phyloP scores from a whole-genome alignment of 2,797 vertebrate species.

The Lates japonicus region DNA sequence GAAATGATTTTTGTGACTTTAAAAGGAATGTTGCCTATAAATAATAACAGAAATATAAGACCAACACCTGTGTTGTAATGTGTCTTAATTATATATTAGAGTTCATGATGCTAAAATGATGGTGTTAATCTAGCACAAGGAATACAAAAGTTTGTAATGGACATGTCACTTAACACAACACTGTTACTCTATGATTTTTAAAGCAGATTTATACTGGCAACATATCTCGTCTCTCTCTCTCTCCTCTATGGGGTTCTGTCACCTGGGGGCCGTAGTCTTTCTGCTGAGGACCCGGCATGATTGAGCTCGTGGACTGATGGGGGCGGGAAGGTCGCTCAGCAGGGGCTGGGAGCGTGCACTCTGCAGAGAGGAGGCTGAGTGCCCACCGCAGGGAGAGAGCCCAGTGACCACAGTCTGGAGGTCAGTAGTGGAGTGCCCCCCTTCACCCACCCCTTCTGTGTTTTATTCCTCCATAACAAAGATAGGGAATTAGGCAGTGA shows the following conservation, averaged over 20 bases:
- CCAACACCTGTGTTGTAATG: neutral
- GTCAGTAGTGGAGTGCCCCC: slow-evolving; percentile 76
- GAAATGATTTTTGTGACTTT: neutral
- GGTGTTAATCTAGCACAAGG: no score
- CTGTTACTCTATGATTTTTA: neutral
- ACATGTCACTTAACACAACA: neutral
- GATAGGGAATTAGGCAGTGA: slow-evolving; percentile 75
- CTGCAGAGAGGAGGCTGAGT: slow-evolving; percentile 56
- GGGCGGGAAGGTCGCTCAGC: slow-evolving; percentile 73
- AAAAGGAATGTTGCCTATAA: no score
- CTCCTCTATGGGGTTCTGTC: slow-evolving; percentile 26
- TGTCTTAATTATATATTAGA: neutral
- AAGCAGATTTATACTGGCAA: slow-evolving; percentile 8
- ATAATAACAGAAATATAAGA: neutral
- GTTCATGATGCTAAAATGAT: neutral
- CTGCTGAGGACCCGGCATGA: slow-evolving; percentile 42
- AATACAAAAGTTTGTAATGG: neutral
- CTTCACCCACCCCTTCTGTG: slow-evolving; percentile 65
- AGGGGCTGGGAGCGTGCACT: slow-evolving; percentile 72
- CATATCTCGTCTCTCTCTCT: neutral
- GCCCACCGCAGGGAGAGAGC: slow-evolving; percentile 56
- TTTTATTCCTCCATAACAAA: slow-evolving; percentile 83
- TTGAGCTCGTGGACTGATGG: slow-evolving; percentile 36
- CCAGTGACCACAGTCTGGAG: slow-evolving; percentile 78
- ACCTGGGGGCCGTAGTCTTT: slow-evolving; percentile 16